phyloP scores from a whole-genome alignment of 2,888 invertebrate species.

The Plagodis dolabraria region DNA sequence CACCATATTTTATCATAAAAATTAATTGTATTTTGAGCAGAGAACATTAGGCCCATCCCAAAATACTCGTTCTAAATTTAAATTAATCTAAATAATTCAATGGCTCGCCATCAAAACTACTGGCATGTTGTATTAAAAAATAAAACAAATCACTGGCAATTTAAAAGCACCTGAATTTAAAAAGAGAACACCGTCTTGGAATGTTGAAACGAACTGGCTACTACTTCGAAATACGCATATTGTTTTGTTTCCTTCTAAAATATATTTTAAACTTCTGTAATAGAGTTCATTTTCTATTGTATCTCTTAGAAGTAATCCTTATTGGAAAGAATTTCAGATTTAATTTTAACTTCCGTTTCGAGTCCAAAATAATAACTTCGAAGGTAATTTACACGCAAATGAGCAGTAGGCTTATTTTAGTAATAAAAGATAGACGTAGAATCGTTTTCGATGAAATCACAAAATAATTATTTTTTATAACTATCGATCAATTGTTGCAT shows the following conservation, averaged over 20 bases:
- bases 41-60: background rate
- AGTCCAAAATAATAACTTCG: constrained; percentile 16
- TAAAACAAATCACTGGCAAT: constrained; percentile 72
- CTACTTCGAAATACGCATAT: constrained; percentile 72
- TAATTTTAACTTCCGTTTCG: constrained; percentile 30
- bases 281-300: constrained; percentile 52
- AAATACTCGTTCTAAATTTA: constrained; percentile 32
- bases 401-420: background rate
- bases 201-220: constrained; percentile 76
- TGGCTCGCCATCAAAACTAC: constrained; percentile 42
- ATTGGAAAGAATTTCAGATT: constrained; percentile 15
- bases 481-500: too few relatives aligned
- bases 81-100: constrained; percentile 32
- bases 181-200: constrained; percentile 71
- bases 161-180: constrained; percentile 74
- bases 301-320: constrained; percentile 2
- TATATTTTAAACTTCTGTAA: constrained; percentile 49
- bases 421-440: background rate
- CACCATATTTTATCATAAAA: background rate
- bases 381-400: constrained; percentile 23
- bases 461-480: too few relatives aligned
- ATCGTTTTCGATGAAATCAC: background rate
- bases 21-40: background rate
- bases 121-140: constrained; percentile 54
- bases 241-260: constrained; percentile 45